phyloP scores from a whole-genome alignment of 2,888 invertebrate genomes.

The Metellina segmentata region DNA sequence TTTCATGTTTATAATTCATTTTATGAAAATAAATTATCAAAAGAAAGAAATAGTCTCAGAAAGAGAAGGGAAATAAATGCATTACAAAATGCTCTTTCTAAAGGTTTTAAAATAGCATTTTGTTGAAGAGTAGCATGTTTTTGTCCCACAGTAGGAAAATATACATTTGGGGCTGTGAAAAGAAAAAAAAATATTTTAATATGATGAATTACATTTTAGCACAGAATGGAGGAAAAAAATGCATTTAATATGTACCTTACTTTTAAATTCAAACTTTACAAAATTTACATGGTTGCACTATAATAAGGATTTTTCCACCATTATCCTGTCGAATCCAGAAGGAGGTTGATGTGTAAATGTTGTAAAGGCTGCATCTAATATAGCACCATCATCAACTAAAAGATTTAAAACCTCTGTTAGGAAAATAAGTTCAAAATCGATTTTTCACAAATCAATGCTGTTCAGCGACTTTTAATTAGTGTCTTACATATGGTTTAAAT shows the following conservation, averaged over 20 bases:
- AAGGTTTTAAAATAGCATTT: neutral
- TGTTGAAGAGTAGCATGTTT: neutral
- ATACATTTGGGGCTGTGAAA: neutral
- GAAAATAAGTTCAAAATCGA: too few species aligned
- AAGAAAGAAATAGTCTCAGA: neutral
- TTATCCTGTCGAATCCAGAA: constrained; percentile 94
- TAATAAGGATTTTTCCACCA: constrained; percentile 97
- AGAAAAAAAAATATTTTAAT: neutral
- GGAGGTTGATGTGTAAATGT: constrained; percentile 88
- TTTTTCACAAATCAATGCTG: too few species aligned
- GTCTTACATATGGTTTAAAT: too few species aligned
- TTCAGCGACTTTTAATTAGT: too few species aligned
- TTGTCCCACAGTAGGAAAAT: neutral
- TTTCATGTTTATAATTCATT: neutral
- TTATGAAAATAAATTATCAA: neutral
- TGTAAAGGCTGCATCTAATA: constrained; percentile 95
- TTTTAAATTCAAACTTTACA: constrained; percentile 3
- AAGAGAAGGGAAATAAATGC: neutral
- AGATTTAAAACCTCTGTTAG: constrained; percentile 79
- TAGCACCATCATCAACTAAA: constrained; percentile 98
- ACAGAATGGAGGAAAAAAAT: neutral
- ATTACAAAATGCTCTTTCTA: neutral
- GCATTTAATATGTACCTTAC: neutral
- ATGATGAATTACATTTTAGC: neutral
- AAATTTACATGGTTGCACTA: constrained; percentile 82